Base-by-base conservation (phyloP, 2,888 invertebrate species). In the Mythimna albipuncta region DNA sequence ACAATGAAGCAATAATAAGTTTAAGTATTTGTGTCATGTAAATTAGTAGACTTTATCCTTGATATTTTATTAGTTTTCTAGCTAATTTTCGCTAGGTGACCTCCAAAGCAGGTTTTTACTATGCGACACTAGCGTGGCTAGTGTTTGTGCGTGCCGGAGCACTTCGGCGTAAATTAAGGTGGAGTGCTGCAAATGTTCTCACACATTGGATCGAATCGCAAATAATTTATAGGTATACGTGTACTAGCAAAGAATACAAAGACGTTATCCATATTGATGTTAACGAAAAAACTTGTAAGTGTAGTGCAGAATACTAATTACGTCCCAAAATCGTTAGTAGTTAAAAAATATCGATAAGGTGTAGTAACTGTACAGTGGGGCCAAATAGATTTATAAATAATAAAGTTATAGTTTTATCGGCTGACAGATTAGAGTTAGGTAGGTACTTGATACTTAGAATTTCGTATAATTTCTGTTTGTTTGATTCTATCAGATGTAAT, bases 61-160 rank as follows among this genome's bases (percentile, higher is more conserved):
- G 79, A 70, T 72, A 64, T 81, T 75, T 70, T 68, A 75, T 75
- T 68, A 76, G 72, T 81, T 83, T 79, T 82, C 74, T 73, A 81
- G 69, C 73, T 69, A 68, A 69, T 67, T 69, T 80, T 68, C 35
- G 64, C 58, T 54, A 57, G 47, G 62, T 77, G 72, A 72, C 75
- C 79, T 78, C 69, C 47, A 81, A 77, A 73, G 54, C 66, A 61
- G 72, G 72, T 77, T 81, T 77, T 79, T 71, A 63, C 66, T 70
- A 68, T 77, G 81, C 70, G 77, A 77, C 77, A 77, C 44, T 65
- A 77, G 69, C 64, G 73, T 77, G 77, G 71, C 57, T 35, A 58
- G 62, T 72, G 81, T 81, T 77, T 81, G 81, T 81, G 80, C 80
- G 80, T 80, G 80, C 58, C 61, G 44, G 11, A 7, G 50, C 62